Percentiles rank a stretch among this genome's conserved stretches.
These are phyloP conservation scores for Atherix ibis DNA, from an alignment of 2,888 invertebrate species.

Conservation along the genomic window DNA sequence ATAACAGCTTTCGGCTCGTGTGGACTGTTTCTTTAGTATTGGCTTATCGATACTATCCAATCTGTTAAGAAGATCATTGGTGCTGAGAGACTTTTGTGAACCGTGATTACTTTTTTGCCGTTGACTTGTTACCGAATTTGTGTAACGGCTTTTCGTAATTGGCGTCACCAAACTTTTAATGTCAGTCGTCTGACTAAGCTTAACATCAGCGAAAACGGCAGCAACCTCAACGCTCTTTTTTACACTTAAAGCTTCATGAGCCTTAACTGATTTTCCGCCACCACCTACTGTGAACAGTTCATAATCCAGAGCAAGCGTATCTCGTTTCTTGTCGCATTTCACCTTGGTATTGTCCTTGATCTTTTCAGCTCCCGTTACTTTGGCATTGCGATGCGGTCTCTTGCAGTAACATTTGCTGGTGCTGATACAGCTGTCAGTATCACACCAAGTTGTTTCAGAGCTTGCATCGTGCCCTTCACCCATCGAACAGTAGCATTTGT, in stretches of 20 bases:
- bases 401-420: slow-evolving; percentile 78
- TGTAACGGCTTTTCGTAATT: slow-evolving; percentile 3
- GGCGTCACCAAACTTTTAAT: slow-evolving; percentile 34
- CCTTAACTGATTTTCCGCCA: slow-evolving; percentile 38
- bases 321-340: slow-evolving; percentile 24
- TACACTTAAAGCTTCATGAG: slow-evolving; percentile 60
- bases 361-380: slow-evolving; percentile 8
- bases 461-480: slow-evolving; percentile 35
- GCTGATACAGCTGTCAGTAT: slow-evolving; percentile 73
- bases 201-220: slow-evolving; percentile 65
- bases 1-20: slow-evolving; percentile 20
- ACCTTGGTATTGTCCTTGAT: not conserved
- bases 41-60: slow-evolving; percentile 23
- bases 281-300: slow-evolving; percentile 44
- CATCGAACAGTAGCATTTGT: slow-evolving; percentile 49
- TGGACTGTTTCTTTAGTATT: slow-evolving; percentile 3
- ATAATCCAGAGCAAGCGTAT: slow-evolving; percentile 60
- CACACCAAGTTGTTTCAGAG: slow-evolving; percentile 43
- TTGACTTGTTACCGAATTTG: slow-evolving; percentile 4
- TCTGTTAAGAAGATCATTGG: slow-evolving; percentile 26
- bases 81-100: slow-evolving; percentile 22
- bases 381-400: slow-evolving; percentile 11
- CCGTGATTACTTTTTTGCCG: not conserved
- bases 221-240: slow-evolving; percentile 83
- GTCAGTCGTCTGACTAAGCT: slow-evolving; percentile 53